phyloP scores from a whole-genome alignment of 2,888 invertebrate genomes.

The Alloplasta piceator region DNA sequence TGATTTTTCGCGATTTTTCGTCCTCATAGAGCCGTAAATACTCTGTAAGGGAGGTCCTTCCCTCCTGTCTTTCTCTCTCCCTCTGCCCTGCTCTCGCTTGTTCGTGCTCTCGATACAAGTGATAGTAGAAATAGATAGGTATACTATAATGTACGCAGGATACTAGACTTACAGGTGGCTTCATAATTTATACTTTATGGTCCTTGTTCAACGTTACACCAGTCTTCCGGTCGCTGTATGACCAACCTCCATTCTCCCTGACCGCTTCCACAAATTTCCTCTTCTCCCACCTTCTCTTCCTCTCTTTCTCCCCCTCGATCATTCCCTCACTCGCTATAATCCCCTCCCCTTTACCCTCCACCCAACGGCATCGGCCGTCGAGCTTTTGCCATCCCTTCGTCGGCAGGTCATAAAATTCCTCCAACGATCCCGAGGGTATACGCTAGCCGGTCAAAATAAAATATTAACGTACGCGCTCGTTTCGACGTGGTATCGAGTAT shows the following conservation, averaged over 20 bases:
- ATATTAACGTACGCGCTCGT: constrained; percentile 57
- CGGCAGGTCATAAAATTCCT: constrained; percentile 72
- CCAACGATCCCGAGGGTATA: constrained; percentile 63
- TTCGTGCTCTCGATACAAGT: constrained; percentile 42
- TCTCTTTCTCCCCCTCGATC: constrained; percentile 9
- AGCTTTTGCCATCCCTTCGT: constrained; percentile 49
- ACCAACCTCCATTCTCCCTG: constrained; percentile 34
- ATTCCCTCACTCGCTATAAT: constrained; percentile 15
- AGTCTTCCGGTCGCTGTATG: constrained; percentile 46
- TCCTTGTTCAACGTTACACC: constrained; percentile 61
- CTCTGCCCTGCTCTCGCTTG: no score
- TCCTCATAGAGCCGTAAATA: background rate
- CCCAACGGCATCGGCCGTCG: constrained; percentile 24
- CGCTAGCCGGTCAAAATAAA: constrained; percentile 62
- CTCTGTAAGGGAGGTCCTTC: background rate
- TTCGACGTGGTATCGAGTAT: constrained; percentile 55
- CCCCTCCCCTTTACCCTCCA: constrained; percentile 1
- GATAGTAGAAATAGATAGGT: constrained; percentile 41
- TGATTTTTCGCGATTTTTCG: constrained; percentile 17
- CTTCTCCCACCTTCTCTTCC: constrained; percentile 11
- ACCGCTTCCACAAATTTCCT: constrained; percentile 58
- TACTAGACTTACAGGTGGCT: constrained; percentile 66
- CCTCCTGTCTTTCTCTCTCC: background rate
- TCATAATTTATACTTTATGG: constrained; percentile 75
- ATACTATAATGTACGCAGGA: constrained; percentile 4